Evolutionary conservation across 2,797 vertebrate species (phyloP).

Genomic region (Fundulus diaphanus): DNA sequence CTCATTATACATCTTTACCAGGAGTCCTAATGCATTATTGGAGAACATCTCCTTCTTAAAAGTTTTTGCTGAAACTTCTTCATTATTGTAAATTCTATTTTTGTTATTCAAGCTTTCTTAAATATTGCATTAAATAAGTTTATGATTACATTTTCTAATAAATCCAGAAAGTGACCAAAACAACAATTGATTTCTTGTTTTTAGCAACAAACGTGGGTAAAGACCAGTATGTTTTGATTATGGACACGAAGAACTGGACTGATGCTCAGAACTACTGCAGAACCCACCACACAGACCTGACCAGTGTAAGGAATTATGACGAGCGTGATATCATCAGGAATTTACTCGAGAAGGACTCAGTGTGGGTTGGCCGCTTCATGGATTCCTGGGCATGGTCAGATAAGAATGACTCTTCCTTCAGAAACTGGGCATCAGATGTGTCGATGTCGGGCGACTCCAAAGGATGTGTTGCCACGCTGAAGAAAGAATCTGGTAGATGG

Average conservation of each 20-base stretch:
- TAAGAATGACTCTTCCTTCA: constrained; percentile 24
- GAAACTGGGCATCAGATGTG: constrained; percentile 10
- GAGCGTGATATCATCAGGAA: constrained; percentile 4
- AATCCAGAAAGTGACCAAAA: not conserved
- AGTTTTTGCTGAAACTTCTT: not conserved
- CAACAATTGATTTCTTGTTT: not conserved
- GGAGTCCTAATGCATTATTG: not conserved
- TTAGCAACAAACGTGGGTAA: not conserved
- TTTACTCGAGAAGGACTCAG: rapidly evolving
- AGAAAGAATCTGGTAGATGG: constrained; percentile 20
- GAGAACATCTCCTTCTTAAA: not conserved
- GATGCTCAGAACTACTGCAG: constrained; percentile 19
- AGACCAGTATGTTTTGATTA: constrained; percentile 9
- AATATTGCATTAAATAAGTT: not conserved
- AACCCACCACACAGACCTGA: constrained; percentile 24
- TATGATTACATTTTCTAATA: not conserved
- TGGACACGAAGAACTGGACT: rapidly evolving
- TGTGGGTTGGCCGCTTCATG: constrained; percentile 33
- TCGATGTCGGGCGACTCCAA: rapidly evolving
- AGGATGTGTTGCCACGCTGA: not conserved
- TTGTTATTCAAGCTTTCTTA: not conserved
- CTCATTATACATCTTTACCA: not conserved
- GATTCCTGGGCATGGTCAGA: constrained; percentile 40
- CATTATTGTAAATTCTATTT: no score
- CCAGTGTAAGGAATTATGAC: constrained; percentile 27